Conservation (phyloP, 1,140 invertebrate species). For the Globodera ellingtonae region DNA sequence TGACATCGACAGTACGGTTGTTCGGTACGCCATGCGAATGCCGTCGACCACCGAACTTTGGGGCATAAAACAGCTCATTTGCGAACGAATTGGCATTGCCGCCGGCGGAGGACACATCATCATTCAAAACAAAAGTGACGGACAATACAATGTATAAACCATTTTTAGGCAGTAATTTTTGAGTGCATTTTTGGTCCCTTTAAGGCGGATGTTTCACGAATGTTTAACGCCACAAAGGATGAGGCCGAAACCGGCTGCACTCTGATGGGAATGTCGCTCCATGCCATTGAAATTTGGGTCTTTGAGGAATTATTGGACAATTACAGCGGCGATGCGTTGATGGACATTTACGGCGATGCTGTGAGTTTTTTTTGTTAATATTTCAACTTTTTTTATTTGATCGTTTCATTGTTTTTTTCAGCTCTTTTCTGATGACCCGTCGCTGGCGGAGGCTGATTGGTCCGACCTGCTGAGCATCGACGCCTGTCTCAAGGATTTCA, state of each 20-base stretch:
- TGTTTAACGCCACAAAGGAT: neutral
- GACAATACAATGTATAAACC: neutral
- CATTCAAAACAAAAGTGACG: neutral
- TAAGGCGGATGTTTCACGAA: neutral
- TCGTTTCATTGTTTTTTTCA: neutral
- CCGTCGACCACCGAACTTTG: neutral
- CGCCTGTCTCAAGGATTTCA: constrained; percentile 30
- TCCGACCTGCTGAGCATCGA: neutral
- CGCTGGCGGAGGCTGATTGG: neutral
- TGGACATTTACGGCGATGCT: too few species aligned
- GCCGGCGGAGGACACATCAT: neutral
- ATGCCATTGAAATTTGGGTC: neutral
- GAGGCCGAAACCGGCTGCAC: neutral
- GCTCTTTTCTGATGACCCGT: constrained; percentile 7
- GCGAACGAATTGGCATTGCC: neutral
- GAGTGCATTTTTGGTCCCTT: too few species aligned
- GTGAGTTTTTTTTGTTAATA: too few species aligned
- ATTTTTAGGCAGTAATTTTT: neutral
- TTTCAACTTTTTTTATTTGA: neutral
- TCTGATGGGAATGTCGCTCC: neutral
- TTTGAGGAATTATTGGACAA: too few species aligned
- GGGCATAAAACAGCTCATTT: neutral
- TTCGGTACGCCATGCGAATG: neutral
- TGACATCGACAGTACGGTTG: neutral
- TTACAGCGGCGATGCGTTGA: too few species aligned